Percentiles rank a stretch among this genome's conserved stretches.
These are phyloP conservation scores for Raphicerus campestris DNA, from an alignment of 2,113 vertebrate species.

Conservation along the genomic window DNA sequence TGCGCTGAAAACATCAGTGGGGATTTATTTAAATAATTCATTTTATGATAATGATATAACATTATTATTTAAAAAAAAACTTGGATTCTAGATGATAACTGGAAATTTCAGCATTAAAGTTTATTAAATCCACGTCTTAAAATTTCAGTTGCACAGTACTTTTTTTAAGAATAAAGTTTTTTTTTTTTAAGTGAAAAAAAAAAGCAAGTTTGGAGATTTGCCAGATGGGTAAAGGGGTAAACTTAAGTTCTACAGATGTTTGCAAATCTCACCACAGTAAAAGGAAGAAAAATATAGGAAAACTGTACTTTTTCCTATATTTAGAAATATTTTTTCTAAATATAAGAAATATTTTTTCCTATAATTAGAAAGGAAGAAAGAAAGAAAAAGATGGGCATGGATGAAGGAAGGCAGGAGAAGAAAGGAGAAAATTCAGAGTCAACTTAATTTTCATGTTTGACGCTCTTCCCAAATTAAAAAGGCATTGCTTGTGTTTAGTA, in stretches of 20 bases:
- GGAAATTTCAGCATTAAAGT: not conserved
- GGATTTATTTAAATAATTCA: not conserved
- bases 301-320: not conserved
- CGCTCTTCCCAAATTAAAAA: not conserved
- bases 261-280: not conserved
- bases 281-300: not conserved
- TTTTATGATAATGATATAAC: not conserved
- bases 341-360: not conserved
- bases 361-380: not conserved
- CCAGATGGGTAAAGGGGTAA: not conserved
- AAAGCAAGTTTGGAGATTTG: not conserved
- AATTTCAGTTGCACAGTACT: not conserved
- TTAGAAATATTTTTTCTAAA: not conserved
- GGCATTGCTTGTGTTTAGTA: not conserved
- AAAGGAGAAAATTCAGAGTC: not conserved
- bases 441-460: not conserved
- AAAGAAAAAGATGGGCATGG: fast-evolving
- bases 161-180: not conserved
- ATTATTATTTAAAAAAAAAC: not conserved
- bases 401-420: not conserved
- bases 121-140: not conserved
- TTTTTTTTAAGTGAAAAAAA: not conserved
- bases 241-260: not conserved
- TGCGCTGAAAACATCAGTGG: not conserved
- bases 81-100: not conserved